Conservation (phyloP, 1,140 invertebrate genomes). For the Teleogryllus occipitalis region DNA sequence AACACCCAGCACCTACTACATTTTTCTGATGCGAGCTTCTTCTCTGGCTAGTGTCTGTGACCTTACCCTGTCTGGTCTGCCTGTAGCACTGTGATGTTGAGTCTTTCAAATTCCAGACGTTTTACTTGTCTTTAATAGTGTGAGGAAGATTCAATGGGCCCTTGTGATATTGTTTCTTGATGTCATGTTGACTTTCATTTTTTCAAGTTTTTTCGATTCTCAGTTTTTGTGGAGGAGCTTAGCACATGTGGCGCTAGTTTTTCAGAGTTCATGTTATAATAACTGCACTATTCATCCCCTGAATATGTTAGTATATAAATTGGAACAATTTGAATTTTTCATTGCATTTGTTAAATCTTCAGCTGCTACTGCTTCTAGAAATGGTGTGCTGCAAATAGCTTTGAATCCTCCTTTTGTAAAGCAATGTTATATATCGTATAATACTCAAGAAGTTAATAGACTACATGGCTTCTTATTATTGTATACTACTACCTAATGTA, state of each 20-base stretch:
- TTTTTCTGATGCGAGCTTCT: background rate
- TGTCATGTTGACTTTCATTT: constrained; percentile 1
- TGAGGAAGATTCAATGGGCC: background rate
- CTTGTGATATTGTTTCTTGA: constrained; percentile 1
- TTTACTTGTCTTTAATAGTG: background rate
- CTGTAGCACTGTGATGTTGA: background rate
- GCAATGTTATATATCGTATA: constrained; percentile 5
- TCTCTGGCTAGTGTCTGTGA: background rate
- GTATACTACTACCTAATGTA: constrained; percentile 1
- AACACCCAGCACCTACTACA: background rate
- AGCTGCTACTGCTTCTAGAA: background rate
- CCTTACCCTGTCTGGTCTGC: background rate
- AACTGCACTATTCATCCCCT: background rate
- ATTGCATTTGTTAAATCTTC: background rate
- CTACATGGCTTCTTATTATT: background rate
- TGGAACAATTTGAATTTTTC: background rate
- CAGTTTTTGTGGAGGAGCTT: constrained; percentile 1
- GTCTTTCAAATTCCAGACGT: background rate
- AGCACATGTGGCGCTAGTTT: background rate
- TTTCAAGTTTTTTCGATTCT: background rate
- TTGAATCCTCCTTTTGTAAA: background rate
- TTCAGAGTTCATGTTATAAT: constrained; percentile 1
- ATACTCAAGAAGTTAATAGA: constrained; percentile 5
- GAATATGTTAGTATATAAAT: background rate
- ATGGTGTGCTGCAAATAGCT: background rate